Evolutionary conservation across 2,113 vertebrate species (phyloP).

Genomic region (Hippocampus comes): DNA sequence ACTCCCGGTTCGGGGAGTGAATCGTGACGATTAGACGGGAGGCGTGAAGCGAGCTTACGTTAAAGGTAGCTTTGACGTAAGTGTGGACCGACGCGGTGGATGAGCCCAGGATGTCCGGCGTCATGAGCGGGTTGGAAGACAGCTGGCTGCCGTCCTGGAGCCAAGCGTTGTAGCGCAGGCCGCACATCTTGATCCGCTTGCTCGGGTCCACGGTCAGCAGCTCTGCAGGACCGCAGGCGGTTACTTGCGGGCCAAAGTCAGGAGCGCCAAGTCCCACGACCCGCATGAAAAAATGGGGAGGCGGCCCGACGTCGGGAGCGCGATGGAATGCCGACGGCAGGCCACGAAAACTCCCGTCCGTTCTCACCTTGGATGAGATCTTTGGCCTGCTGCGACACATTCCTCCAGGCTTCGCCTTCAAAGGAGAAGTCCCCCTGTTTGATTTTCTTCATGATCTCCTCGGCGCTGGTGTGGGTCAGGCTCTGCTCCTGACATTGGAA

Average conservation of each 20-base stretch:
- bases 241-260: not conserved
- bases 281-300: too few species aligned
- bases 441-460: slow-evolving; percentile 98
- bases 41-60: slow-evolving; percentile 70
- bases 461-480: slow-evolving; percentile 85
- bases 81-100: slow-evolving; percentile 92
- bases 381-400: slow-evolving; percentile 94
- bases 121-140: slow-evolving; percentile 97
- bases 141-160: slow-evolving; percentile 96
- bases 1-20: not conserved
- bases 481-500: slow-evolving; percentile 93
- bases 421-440: slow-evolving; percentile 98
- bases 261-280: too few species aligned
- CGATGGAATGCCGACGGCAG: too few species aligned
- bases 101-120: slow-evolving; percentile 91
- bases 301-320: too few species aligned
- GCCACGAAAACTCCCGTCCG: not conserved
- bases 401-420: slow-evolving; percentile 94
- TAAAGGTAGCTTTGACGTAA: slow-evolving; percentile 95
- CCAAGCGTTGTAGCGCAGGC: slow-evolving; percentile 91
- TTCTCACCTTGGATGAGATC: slow-evolving; percentile 89
- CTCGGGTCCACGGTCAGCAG: slow-evolving; percentile 96
- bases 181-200: slow-evolving; percentile 98
- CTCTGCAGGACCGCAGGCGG: slow-evolving; percentile 65
- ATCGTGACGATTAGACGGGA: not conserved